phyloP scores from a whole-genome alignment of 2,113 vertebrate species.

The Diglossa brunneiventris region DNA sequence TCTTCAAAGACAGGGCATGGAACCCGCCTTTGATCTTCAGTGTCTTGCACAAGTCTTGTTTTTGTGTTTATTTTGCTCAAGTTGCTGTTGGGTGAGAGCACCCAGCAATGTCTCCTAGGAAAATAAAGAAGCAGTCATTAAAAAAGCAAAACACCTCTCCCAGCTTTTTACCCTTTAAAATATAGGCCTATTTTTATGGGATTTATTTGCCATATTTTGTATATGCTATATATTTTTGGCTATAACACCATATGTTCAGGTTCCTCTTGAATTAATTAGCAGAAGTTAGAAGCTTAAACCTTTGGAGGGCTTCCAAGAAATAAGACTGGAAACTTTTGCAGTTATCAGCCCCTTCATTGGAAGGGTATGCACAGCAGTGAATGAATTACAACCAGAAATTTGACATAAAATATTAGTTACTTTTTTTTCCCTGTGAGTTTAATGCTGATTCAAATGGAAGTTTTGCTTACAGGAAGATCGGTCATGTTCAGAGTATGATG shows the following conservation, averaged over 20 bases:
- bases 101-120: neutral
- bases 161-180: neutral
- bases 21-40: neutral
- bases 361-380: neutral
- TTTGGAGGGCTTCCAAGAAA: slow-evolving; percentile 28
- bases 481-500: neutral
- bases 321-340: neutral
- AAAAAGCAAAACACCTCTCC: neutral
- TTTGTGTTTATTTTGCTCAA: slow-evolving; percentile 13
- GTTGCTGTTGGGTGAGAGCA: neutral
- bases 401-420: neutral
- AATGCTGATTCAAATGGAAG: neutral
- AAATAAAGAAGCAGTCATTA: neutral
- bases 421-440: neutral
- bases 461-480: neutral
- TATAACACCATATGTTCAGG: slow-evolving; percentile 27
- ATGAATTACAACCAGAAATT: neutral
- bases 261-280: slow-evolving; percentile 46
- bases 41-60: neutral
- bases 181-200: neutral
- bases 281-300: slow-evolving; percentile 13
- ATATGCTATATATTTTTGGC: neutral
- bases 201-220: slow-evolving; percentile 31
- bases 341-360: neutral
- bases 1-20: fast-evolving